Percentiles rank a stretch among this genome's conserved stretches.
Conservation (phyloP, 1,140 invertebrate species). For the Calephelis virginiensis region DNA sequence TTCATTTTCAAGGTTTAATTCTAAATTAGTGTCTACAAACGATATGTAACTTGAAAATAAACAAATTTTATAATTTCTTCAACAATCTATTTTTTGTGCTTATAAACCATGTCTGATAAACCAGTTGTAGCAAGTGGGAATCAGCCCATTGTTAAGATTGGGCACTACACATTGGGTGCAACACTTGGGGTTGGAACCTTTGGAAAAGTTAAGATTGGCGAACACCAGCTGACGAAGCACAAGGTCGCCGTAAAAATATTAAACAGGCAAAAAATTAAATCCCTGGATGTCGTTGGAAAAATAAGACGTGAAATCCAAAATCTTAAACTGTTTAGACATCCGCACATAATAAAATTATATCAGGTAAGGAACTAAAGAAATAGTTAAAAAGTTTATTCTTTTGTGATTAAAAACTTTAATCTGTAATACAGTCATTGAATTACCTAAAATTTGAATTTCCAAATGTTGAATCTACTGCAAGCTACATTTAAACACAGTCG, state of each 20-base stretch:
- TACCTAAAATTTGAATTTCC: too few species aligned
- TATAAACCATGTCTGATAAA: constrained; percentile 80
- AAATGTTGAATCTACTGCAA: too few species aligned
- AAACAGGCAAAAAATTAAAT: constrained; percentile 99
- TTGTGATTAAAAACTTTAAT: too few species aligned
- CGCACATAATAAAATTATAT: constrained; percentile 99
- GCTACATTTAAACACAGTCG: too few species aligned
- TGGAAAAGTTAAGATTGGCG: constrained; percentile 98
- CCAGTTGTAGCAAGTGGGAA: constrained; percentile 67
- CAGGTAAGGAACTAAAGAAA: constrained; percentile 76
- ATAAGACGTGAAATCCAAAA: constrained; percentile 99
- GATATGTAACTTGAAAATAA: too few species aligned
- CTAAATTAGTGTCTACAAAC: too few species aligned
- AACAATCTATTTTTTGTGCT: constrained; percentile 10
- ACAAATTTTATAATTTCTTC: too few species aligned
- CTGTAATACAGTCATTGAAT: too few species aligned
- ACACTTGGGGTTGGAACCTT: constrained; percentile 96
- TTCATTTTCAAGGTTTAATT: too few species aligned
- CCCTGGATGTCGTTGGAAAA: constrained; percentile 99
- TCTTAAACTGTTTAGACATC: constrained; percentile 98
- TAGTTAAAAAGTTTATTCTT: too few species aligned
- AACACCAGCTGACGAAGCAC: constrained; percentile 97
- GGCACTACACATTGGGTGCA: constrained; percentile 93
- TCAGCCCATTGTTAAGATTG: constrained; percentile 94
- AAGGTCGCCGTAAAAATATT: constrained; percentile 99